These are phyloP conservation scores for Chrysolina oricalcia DNA, from an alignment of 2,888 invertebrate species.

Conservation along the genomic window DNA sequence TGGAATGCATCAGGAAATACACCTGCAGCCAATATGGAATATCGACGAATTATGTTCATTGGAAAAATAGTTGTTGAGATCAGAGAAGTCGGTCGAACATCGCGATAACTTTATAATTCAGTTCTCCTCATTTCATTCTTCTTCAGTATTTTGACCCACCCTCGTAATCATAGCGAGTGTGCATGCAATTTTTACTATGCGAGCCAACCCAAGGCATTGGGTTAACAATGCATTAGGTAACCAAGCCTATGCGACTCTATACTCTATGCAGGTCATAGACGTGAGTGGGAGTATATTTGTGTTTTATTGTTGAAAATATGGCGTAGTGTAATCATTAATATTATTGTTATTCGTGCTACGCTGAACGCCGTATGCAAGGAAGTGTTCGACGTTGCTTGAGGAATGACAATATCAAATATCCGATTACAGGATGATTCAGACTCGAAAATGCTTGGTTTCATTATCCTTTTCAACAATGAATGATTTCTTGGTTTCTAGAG, in stretches of 20 bases:
- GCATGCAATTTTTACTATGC: not conserved
- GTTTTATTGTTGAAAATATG: conserved; percentile 36
- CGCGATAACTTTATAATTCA: not conserved
- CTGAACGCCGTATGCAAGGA: conserved; percentile 13
- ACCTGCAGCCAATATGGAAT: too few relatives aligned
- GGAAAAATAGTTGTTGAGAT: too few relatives aligned
- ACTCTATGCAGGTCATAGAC: conserved; percentile 54
- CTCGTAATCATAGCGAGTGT: not conserved
- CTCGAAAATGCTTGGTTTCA: not conserved
- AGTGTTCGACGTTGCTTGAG: conserved; percentile 11
- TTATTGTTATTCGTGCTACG: conserved; percentile 16
- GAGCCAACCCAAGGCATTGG: conserved; percentile 30
- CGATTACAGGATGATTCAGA: not conserved
- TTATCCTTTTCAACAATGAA: too few relatives aligned
- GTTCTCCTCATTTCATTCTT: not conserved
- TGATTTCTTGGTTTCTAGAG: too few relatives aligned
- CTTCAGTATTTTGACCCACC: not conserved
- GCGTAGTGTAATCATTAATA: conserved; percentile 18
- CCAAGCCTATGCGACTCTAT: conserved; percentile 32
- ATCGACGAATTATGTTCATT: too few relatives aligned
- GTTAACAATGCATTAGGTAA: conserved; percentile 43
- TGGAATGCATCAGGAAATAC: too few relatives aligned
- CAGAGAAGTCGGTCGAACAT: too few relatives aligned
- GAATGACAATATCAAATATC: conserved; percentile 5
- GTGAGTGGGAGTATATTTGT: conserved; percentile 52